Percentiles rank a stretch among this genome's conserved stretches.
Conservation (phyloP, 2,797 vertebrate species). For the Gambusia yucatana region DNA sequence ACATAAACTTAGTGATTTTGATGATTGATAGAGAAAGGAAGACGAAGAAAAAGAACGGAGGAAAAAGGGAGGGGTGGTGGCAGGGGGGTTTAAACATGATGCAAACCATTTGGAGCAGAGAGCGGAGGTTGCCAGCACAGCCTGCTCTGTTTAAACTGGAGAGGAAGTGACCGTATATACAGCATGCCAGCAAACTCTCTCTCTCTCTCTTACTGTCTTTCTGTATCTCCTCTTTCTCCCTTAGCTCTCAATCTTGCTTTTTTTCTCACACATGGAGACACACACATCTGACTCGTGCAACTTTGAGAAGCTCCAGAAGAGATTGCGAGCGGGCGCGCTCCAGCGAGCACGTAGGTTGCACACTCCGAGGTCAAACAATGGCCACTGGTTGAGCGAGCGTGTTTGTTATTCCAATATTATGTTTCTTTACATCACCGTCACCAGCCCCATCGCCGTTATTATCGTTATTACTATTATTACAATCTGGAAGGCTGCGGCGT, state of each 20-base stretch:
- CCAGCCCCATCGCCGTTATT: constrained; percentile 79
- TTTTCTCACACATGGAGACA: constrained; percentile 25
- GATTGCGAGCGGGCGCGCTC: constrained; percentile 28
- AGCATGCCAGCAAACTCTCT: constrained; percentile 93
- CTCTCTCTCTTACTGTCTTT: constrained; percentile 71
- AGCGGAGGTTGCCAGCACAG: constrained; percentile 97
- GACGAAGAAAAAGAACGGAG: constrained; percentile 79
- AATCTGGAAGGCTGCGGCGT: constrained; percentile 76
- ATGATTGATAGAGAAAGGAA: constrained; percentile 87
- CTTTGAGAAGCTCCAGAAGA: constrained; percentile 59
- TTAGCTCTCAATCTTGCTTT: constrained; percentile 17
- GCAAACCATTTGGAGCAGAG: constrained; percentile 98
- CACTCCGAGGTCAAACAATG: constrained; percentile 80
- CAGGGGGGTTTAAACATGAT: constrained; percentile 96
- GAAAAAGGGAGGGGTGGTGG: constrained; percentile 76
- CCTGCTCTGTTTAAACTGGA: constrained; percentile 99
- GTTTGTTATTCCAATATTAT: constrained; percentile 89
- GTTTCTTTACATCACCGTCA: constrained; percentile 86
- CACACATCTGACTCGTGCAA: constrained; percentile 18
- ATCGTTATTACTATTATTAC: constrained; percentile 86
- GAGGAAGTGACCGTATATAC: constrained; percentile 99
- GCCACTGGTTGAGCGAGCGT: constrained; percentile 77
- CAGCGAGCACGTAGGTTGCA: constrained; percentile 62
- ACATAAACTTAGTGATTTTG: constrained; percentile 85
- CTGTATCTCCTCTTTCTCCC: constrained; percentile 65